These are phyloP conservation scores for Mesorhabditis sp. DNA, from an alignment of 2,888 invertebrate genomes.

Conservation along the genomic window DNA sequence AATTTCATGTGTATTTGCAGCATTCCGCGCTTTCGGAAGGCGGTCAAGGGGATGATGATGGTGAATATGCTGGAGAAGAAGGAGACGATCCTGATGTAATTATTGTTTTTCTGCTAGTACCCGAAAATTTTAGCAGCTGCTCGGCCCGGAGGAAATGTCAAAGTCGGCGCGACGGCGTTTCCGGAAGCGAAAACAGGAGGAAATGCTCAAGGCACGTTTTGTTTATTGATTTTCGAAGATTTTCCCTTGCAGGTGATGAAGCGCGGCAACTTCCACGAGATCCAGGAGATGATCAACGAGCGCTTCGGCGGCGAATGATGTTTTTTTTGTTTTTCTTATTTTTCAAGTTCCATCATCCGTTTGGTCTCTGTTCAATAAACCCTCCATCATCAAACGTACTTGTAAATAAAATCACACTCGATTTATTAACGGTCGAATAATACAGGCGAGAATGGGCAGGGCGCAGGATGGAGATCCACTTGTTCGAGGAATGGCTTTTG, in stretches of 20 bases:
- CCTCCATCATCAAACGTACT: too few relatives aligned
- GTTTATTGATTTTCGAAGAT: neutral
- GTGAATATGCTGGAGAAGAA: neutral
- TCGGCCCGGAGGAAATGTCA: conserved; percentile 17
- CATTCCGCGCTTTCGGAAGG: neutral
- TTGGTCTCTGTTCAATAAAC: too few relatives aligned
- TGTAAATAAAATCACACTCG: too few relatives aligned
- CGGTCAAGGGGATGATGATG: neutral
- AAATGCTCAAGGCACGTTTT: conserved; percentile 29
- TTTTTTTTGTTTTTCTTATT: too few relatives aligned
- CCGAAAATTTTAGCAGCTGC: neutral
- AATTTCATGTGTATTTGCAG: neutral
- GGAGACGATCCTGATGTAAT: neutral
- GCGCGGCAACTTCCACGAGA: conserved; percentile 53
- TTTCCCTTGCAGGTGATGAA: conserved; percentile 38
- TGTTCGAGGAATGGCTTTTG: too few relatives aligned
- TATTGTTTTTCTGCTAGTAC: neutral
- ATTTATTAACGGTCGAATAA: too few relatives aligned
- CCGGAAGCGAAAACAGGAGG: conserved; percentile 37
- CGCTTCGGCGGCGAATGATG: neutral
- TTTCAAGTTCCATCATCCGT: too few relatives aligned
- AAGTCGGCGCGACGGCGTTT: conserved; percentile 37
- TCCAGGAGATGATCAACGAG: conserved; percentile 37
- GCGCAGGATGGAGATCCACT: too few relatives aligned
- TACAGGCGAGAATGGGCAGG: too few relatives aligned